phyloP scores from a whole-genome alignment of 2,888 invertebrate species.

The Epistrophe eligans region DNA sequence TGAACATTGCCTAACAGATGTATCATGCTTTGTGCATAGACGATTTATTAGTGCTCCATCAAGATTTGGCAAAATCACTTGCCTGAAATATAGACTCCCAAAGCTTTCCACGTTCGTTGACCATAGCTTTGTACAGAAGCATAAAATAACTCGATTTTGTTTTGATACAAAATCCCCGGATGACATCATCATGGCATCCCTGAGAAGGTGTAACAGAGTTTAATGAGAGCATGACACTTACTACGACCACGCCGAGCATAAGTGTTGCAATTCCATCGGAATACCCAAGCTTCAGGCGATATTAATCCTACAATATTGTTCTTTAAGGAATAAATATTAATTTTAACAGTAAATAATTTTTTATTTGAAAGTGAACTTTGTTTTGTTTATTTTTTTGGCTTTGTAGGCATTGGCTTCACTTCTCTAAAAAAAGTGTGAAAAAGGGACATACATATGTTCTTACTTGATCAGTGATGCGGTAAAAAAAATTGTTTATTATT shows the following conservation, averaged over 20 bases:
- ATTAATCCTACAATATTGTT: slow-evolving; percentile 14
- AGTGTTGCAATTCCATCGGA: neutral
- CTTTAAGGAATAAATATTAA: slow-evolving; percentile 52
- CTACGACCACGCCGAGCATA: neutral
- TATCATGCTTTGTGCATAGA: slow-evolving; percentile 46
- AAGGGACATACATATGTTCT: slow-evolving; percentile 8
- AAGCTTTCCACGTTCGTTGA: slow-evolving; percentile 49
- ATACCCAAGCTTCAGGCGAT: neutral
- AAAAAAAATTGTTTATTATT: no score
- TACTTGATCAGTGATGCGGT: neutral
- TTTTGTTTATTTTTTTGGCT: neutral
- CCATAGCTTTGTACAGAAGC: slow-evolving; percentile 77
- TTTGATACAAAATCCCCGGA: slow-evolving; percentile 82
- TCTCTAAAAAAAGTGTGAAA: slow-evolving; percentile 7
- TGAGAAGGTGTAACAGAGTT: slow-evolving; percentile 77
- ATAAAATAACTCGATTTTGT: slow-evolving; percentile 78
- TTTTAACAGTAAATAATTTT: slow-evolving; percentile 24
- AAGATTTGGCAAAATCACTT: slow-evolving; percentile 77
- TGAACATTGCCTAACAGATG: slow-evolving; percentile 77
- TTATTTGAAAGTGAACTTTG: slow-evolving; percentile 15
- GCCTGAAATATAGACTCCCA: slow-evolving; percentile 73
- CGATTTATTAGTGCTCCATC: slow-evolving; percentile 75
- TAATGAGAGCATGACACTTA: slow-evolving; percentile 17
- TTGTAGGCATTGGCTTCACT: neutral
- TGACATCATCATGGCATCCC: slow-evolving; percentile 79